A percentile compares a stretch with the other conserved stretches of the same genome.
Evolutionary conservation across 2,797 vertebrate species (phyloP).

Genomic region (Glossophaga mutica): DNA sequence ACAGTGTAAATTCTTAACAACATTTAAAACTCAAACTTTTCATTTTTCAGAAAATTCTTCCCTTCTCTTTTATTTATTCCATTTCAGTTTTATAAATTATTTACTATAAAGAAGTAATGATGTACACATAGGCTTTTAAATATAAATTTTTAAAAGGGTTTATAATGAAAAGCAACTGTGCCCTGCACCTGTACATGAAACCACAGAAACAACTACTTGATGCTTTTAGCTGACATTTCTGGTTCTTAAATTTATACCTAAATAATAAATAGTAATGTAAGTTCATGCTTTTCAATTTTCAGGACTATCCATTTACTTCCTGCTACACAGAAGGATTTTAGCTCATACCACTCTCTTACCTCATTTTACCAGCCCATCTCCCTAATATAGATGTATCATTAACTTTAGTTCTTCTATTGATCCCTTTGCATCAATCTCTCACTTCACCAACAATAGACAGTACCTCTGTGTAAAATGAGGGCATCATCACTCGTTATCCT

Average conservation of each 20-base stretch:
- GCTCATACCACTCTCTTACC: neutral
- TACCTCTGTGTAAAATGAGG: slow-evolving; percentile 18
- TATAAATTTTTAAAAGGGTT: neutral
- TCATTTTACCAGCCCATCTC: neutral
- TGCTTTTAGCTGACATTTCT: slow-evolving; percentile 19
- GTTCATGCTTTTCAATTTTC: neutral
- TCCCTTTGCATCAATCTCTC: slow-evolving; percentile 12
- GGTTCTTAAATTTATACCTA: slow-evolving; percentile 26
- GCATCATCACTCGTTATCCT: neutral
- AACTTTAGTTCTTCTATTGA: slow-evolving; percentile 20
- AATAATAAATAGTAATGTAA: neutral
- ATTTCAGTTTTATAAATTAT: neutral
- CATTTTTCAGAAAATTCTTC: neutral
- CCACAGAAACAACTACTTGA: neutral
- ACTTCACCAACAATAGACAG: neutral
- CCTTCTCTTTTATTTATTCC: neutral
- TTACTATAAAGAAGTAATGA: neutral
- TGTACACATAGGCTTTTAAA: neutral
- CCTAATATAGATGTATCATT: neutral
- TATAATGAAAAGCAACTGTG: slow-evolving; percentile 20
- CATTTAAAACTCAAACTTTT: neutral
- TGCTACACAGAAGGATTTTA: neutral
- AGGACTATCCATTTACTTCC: neutral
- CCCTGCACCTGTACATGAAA: neutral
- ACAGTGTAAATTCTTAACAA: neutral